Percentiles rank a stretch among this genome's conserved stretches.
Evolutionary conservation across 2,797 vertebrate species (phyloP).

Genomic region (Hippocampus kuda): DNA sequence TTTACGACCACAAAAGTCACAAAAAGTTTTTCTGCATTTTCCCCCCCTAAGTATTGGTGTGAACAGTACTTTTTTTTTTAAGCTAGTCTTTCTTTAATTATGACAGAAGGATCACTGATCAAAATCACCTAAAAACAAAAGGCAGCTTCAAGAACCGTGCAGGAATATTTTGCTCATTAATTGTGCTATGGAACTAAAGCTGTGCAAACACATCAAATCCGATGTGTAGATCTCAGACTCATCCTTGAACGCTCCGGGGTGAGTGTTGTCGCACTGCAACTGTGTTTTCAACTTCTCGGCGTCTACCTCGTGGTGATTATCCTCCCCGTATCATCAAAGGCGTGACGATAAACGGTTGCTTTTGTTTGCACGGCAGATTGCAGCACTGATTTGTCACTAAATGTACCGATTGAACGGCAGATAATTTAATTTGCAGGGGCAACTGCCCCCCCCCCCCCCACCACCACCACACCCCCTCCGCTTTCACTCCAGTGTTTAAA

Average conservation of each 20-base stretch:
- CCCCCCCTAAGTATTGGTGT: no score
- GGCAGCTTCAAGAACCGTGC: neutral
- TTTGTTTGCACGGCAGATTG: constrained; percentile 21
- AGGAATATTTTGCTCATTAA: neutral
- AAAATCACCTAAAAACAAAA: neutral
- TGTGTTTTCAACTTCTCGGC: neutral
- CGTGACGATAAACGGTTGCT: constrained; percentile 13
- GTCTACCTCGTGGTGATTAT: neutral
- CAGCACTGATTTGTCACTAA: constrained; percentile 17
- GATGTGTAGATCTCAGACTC: neutral
- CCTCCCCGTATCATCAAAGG: constrained; percentile 1
- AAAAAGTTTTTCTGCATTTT: no score
- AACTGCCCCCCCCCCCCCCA: neutral
- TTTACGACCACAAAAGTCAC: no score
- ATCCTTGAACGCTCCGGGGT: neutral
- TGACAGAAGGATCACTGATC: neutral
- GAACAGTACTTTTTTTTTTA: no score
- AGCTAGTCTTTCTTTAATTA: neutral
- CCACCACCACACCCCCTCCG: neutral
- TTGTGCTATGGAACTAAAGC: neutral
- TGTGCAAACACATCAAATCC: neutral
- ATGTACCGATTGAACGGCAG: constrained; percentile 19
- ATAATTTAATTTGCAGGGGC: constrained; percentile 6
- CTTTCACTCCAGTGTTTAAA: constrained; percentile 26
- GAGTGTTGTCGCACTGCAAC: neutral